These are phyloP conservation scores for Agrotis puta DNA, from an alignment of 2,888 invertebrate genomes.

Conservation along the genomic window DNA sequence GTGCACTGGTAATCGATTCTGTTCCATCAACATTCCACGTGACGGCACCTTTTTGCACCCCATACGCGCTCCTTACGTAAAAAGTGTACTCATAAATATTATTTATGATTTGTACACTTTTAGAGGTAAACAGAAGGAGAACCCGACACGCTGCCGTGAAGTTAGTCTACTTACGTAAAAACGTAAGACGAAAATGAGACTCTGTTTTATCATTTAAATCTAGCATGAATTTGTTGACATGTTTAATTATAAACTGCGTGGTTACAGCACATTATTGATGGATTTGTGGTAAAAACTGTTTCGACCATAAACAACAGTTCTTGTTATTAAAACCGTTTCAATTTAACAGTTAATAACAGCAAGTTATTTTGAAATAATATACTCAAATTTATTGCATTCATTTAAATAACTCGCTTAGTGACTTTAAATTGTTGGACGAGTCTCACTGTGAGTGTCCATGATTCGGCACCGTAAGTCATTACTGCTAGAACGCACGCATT, in stretches of 20 bases:
- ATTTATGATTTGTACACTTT: slow-evolving; percentile 28
- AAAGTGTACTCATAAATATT: not conserved
- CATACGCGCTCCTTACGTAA: slow-evolving; percentile 25
- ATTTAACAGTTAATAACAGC: not conserved
- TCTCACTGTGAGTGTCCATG: too few species aligned
- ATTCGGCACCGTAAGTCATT: too few species aligned
- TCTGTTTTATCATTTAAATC: too few species aligned
- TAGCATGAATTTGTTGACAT: not conserved
- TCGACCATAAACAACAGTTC: not conserved
- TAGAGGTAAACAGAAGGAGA: not conserved
- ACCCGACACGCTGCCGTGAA: not conserved
- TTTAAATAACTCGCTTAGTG: too few species aligned
- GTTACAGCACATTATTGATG: slow-evolving; percentile 8
- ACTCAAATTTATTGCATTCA: not conserved
- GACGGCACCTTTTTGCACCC: slow-evolving; percentile 66
- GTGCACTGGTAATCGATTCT: slow-evolving; percentile 72
- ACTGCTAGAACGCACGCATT: too few species aligned
- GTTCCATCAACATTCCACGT: slow-evolving; percentile 61
- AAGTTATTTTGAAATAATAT: not conserved
- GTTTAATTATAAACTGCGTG: not conserved
- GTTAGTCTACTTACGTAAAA: too few species aligned
- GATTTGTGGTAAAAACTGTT: not conserved
- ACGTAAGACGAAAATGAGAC: not conserved
- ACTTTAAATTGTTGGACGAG: too few species aligned
- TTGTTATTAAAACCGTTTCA: not conserved